Evolutionary conservation across 2,797 vertebrate species (phyloP), one percentile per base, ranked within the genome.

Genomic region (Okamejei kenojei): DNA sequence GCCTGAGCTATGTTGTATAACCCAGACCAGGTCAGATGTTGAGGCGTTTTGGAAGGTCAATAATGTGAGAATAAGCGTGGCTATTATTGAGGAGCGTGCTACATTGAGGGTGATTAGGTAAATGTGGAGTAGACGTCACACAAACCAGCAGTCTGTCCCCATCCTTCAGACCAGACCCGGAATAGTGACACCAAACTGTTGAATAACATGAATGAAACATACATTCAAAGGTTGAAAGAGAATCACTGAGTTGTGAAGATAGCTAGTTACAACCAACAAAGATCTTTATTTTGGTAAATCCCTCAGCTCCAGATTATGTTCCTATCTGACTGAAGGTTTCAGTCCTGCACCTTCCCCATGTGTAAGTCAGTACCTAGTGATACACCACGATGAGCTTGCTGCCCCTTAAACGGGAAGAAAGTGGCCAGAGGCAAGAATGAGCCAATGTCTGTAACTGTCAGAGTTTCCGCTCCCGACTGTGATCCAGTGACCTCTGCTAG

Each of bases 251-350:
- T 88, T 88, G 68, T 88, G 61, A 35, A 86, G 58, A 58, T 86
- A 6, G 63, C 26, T n/a, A n/a, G 11, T 86, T 61, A 58, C 82
- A 86, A 32, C n/a, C 17, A 7, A 63, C 15, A 35, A 63, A 86
- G 82, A 88, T 68, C n/a, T 88, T 88, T 88, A 88, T 88, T 88
- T 88, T 88, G n/a, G 23, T n/a, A 88, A 84, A 65, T 7, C 61
- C 61, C 61, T 29, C 32, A 35, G 63, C 84, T 68, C n/a, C 84
- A 63, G 19, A 32, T 68, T 68, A 88, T 35, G 35, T 35, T 7
- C n/a, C 23, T 58, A 17, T 65, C 65, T 0, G n/a, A 65, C 15
- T 65, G 63, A 35, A 21, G 10, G 84, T 32, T 23, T 7, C 15
- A 32, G 29, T 13, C 15, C 82, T 68, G 13, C 84, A 68, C 61